A percentile compares a stretch with the other conserved stretches of the same genome.
Evolutionary conservation across 2,113 vertebrate genomes (phyloP).

Genomic region (Pipa parva): DNA sequence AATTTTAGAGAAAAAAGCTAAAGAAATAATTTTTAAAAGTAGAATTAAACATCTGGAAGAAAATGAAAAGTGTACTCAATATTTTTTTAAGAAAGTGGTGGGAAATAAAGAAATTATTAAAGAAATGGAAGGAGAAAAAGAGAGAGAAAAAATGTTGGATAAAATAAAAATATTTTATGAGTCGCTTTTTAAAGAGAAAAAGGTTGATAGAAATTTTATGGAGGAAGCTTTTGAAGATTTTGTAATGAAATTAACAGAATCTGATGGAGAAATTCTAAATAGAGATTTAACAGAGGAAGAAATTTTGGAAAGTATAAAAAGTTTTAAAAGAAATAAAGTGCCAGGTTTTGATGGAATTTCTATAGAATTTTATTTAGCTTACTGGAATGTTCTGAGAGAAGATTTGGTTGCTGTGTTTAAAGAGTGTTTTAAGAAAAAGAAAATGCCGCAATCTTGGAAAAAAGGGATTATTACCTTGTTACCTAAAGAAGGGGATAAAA

Average conservation of each 20-base stretch:
- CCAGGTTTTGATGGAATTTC: background rate
- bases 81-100: background rate
- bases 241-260: background rate
- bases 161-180: background rate
- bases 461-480: background rate
- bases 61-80: background rate
- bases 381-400: background rate
- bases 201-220: background rate
- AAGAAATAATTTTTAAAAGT: background rate
- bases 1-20: background rate
- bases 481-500: background rate
- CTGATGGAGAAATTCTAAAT: background rate
- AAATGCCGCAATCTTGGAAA: background rate
- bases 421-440: background rate
- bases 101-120: background rate
- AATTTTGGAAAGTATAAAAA: background rate
- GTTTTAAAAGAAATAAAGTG: background rate
- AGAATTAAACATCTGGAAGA: background rate
- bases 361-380: background rate
- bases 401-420: background rate
- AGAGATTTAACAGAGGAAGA: background rate
- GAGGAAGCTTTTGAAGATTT: background rate
- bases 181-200: background rate
- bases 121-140: background rate
- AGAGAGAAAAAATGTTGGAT: background rate